These are phyloP conservation scores for Scaptodrosophila lebanonensis DNA, from an alignment of 1,140 invertebrate species.

Conservation along the genomic window DNA sequence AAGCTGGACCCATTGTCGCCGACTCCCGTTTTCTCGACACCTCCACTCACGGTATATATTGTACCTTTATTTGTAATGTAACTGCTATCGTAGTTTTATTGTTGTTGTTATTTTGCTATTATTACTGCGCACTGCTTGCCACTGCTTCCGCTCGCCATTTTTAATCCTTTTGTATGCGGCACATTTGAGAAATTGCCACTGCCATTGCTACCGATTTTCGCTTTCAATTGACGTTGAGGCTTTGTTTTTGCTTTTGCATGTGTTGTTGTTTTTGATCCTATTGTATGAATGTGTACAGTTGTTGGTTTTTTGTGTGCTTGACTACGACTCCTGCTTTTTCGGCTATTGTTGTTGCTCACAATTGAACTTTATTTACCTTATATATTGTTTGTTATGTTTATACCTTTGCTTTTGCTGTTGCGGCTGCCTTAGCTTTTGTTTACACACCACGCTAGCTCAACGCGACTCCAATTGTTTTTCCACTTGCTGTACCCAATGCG, in stretches of 20 bases:
- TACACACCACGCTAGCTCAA: background rate
- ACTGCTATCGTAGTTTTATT: too few relatives aligned
- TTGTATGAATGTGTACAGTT: background rate
- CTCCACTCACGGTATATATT: too few relatives aligned
- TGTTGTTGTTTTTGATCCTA: background rate
- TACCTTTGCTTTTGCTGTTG: slow-evolving; percentile 22
- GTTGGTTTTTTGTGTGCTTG: too few relatives aligned
- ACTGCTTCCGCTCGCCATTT: slow-evolving; percentile 1
- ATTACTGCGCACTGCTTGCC: background rate
- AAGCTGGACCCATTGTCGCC: too few relatives aligned
- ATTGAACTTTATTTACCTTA: slow-evolving; percentile 59
- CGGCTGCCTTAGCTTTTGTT: slow-evolving; percentile 44
- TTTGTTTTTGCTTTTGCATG: too few relatives aligned
- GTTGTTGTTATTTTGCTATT: slow-evolving; percentile 1
- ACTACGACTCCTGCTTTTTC: slow-evolving; percentile 26
- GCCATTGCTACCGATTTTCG: slow-evolving; percentile 16
- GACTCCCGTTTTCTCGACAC: too few relatives aligned
- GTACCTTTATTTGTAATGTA: too few relatives aligned
- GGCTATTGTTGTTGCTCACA: slow-evolving; percentile 38
- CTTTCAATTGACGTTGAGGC: slow-evolving; percentile 36
- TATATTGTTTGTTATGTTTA: slow-evolving; percentile 65
- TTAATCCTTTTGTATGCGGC: slow-evolving; percentile 56
- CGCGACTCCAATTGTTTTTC: slow-evolving; percentile 33
- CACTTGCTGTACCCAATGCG: slow-evolving; percentile 12
- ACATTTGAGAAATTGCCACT: slow-evolving; percentile 63